Evolutionary conservation across 2,113 vertebrate genomes (phyloP), one percentile per base, ranked within the genome.

Genomic region (Platycercus adscitus): DNA sequence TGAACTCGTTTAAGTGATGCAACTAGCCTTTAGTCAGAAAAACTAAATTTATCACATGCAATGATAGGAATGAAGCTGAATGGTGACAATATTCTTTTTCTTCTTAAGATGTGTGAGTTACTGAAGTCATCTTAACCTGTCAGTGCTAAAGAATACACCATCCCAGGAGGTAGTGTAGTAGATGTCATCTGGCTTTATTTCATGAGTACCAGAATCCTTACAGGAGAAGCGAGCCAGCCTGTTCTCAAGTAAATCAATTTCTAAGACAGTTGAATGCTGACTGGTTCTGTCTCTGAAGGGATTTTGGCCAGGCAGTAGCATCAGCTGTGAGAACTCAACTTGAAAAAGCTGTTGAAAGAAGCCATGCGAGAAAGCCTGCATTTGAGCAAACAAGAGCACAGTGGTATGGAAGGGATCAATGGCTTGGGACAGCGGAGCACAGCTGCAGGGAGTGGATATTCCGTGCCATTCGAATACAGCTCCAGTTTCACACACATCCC

Each of bases 381-480:
- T 19, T 12, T 23, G 10, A 76, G 23, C 24, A 16, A 37, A 24
- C 26, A 75, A 69, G 25, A 91, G 23, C 39, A 37, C 28, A 65
- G 44, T 37, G 41, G 8, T 31, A n/a, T 41, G 33, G 49, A 84
- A 78, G 6, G 46, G 20, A 81, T 39, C 39, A 11, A 2, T 31
- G 47, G 26, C 6, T 79, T 18, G 7, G 23, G 13, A 33, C 39
- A 60, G 20, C 3, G 47, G 47, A 68, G 12, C 23, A 56, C 20
- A 31, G 3, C 24, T 17, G 53, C 58, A 50, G 77, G 31, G 68
- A 49, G 31, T 56, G 33, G 18, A 17, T 21, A 8, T 9, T 29
- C 49, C 2, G 0, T 79, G 77, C 47, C 33, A 13, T 19, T 55
- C 0, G 2, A 65, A 52, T 4, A 52, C 0, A 0, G 13, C 70